A percentile compares a stretch with the other conserved stretches of the same genome.
phyloP scores from a whole-genome alignment of 2,113 vertebrate species.

The Triplophysa dalaica region DNA sequence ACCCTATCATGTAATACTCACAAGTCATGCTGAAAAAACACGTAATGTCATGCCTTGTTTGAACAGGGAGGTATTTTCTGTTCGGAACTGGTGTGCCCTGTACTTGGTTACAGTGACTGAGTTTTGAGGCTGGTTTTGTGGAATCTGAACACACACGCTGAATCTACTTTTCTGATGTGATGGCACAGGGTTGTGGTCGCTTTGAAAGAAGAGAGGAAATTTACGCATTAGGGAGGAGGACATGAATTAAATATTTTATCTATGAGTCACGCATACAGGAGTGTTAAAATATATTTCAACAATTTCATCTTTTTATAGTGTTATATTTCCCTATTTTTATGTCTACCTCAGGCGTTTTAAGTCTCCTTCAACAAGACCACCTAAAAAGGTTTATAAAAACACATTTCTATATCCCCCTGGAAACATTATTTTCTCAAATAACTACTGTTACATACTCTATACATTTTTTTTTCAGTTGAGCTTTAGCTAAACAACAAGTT shows the following conservation, averaged over 20 bases:
- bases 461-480: background rate
- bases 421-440: too few species aligned
- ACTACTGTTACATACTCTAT: too few species aligned
- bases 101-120: conserved; percentile 9
- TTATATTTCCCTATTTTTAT: too few species aligned
- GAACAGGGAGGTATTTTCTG: background rate
- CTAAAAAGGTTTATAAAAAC: background rate
- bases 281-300: too few species aligned
- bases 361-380: background rate
- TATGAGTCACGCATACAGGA: background rate
- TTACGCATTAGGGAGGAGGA: background rate
- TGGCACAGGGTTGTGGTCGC: background rate
- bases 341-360: background rate
- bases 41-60: background rate
- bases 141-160: background rate
- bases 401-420: too few species aligned
- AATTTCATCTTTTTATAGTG: too few species aligned
- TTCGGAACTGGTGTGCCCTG: background rate
- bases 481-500: background rate
- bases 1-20: background rate
- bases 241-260: background rate
- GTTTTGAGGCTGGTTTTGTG: background rate
- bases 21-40: background rate
- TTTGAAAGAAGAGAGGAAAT: background rate
- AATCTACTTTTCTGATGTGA: background rate